Evolutionary conservation across 2,797 vertebrate species (phyloP).

Genomic region (Anabacerthia variegaticeps): DNA sequence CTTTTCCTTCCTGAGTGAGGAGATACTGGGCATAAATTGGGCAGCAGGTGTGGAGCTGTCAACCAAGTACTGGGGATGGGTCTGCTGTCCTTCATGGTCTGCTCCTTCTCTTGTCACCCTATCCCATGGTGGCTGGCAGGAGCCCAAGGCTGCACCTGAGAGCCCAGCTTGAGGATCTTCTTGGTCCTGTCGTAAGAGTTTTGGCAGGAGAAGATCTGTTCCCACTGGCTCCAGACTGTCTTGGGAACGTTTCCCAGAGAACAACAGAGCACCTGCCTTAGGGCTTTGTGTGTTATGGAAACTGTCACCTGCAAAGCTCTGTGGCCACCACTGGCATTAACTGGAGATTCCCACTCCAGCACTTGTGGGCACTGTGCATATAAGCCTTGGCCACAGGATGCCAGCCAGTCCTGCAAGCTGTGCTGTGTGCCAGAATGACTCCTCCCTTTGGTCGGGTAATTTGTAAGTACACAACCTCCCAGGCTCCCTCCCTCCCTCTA

Average conservation of each 20-base stretch:
- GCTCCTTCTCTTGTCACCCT: neutral
- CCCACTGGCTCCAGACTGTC: neutral
- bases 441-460: neutral
- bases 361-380: neutral
- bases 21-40: neutral
- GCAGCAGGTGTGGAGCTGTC: neutral
- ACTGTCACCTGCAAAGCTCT: neutral
- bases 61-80: neutral
- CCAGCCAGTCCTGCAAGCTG: neutral
- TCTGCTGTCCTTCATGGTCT: neutral
- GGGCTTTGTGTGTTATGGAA: neutral
- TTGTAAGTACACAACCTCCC: neutral
- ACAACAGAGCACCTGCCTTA: neutral
- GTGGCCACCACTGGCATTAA: neutral
- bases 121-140: neutral
- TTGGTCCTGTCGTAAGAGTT: accelerated
- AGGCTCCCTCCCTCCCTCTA: neutral
- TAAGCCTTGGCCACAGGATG: neutral
- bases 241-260: neutral
- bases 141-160: neutral
- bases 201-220: neutral
- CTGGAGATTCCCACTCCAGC: neutral
- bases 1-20: neutral
- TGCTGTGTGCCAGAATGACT: neutral
- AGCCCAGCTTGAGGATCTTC: neutral